Percentiles rank a stretch among this genome's conserved stretches.
Evolutionary conservation across 1,140 invertebrate genomes (phyloP).

Genomic region (Drosophila lowei): DNA sequence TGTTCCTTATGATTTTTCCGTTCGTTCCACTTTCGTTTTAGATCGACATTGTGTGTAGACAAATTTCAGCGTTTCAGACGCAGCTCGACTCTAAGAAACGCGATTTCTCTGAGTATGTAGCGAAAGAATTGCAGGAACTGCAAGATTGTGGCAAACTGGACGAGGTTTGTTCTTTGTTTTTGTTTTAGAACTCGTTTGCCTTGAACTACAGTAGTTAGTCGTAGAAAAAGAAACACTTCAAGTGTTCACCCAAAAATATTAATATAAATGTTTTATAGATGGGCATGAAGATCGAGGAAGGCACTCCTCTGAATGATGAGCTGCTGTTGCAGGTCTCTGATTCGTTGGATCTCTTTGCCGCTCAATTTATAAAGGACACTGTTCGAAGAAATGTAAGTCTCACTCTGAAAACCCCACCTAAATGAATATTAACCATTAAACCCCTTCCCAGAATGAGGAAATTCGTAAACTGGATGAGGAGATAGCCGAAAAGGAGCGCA

Average conservation of each 20-base stretch:
- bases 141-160: constrained; percentile 83
- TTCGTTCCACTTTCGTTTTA: constrained; percentile 83
- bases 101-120: constrained; percentile 84
- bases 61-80: constrained; percentile 84
- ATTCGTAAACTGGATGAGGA: constrained; percentile 76
- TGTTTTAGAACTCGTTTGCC: constrained; percentile 33
- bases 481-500: constrained; percentile 74
- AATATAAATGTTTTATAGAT: constrained; percentile 44
- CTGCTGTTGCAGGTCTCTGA: constrained; percentile 72
- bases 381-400: constrained; percentile 75
- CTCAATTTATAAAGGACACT: constrained; percentile 78
- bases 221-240: too few species aligned
- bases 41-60: constrained; percentile 86
- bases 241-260: not conserved
- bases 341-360: constrained; percentile 72
- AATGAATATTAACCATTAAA: not conserved
- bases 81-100: constrained; percentile 84
- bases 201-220: constrained; percentile 17
- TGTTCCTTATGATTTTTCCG: constrained; percentile 80
- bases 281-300: constrained; percentile 74
- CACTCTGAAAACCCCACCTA: not conserved
- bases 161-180: constrained; percentile 83
- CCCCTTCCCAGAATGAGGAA: constrained; percentile 68
- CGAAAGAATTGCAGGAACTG: constrained; percentile 84
- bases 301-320: constrained; percentile 75